Conservation (phyloP, 2,888 invertebrate genomes). For the Drosophila multiciliata region DNA sequence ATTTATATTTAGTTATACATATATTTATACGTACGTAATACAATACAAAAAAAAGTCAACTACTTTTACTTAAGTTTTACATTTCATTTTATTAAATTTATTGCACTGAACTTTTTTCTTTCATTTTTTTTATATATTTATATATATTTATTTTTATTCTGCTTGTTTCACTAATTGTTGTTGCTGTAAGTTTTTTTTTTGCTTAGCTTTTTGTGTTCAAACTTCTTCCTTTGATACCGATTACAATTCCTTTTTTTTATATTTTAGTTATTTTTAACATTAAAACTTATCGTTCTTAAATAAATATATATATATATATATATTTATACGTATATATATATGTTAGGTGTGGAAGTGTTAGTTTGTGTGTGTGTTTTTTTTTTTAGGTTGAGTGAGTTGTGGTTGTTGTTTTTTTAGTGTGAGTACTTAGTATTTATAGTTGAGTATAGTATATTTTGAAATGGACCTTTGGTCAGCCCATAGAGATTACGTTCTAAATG, state of each 20-base stretch:
- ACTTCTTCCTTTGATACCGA: slow-evolving; percentile 26
- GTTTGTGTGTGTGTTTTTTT: slow-evolving; percentile 16
- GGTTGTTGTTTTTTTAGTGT: slow-evolving; percentile 13
- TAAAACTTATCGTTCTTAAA: slow-evolving; percentile 68
- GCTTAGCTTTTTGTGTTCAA: not conserved
- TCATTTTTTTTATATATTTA: not conserved
- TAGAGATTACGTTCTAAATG: slow-evolving; percentile 40
- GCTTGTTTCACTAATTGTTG: slow-evolving; percentile 9
- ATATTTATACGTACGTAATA: slow-evolving; percentile 68
- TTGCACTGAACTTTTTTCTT: slow-evolving; percentile 63
- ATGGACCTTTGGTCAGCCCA: slow-evolving; percentile 27
- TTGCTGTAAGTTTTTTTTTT: slow-evolving; percentile 3
- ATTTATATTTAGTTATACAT: slow-evolving; percentile 54
- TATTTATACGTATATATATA: slow-evolving; percentile 13
- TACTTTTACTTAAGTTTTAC: slow-evolving; percentile 68
- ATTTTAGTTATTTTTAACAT: slow-evolving; percentile 52
- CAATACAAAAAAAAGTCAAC: slow-evolving; percentile 75
- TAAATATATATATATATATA: slow-evolving; percentile 12
- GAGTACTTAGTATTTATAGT: slow-evolving; percentile 45
- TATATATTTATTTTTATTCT: not conserved
- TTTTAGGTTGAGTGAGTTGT: slow-evolving; percentile 2
- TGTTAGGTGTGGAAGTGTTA: slow-evolving; percentile 49
- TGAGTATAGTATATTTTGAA: slow-evolving; percentile 38
- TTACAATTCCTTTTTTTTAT: not conserved
- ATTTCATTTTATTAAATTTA: slow-evolving; percentile 58